Base-by-base conservation (phyloP, 2,797 vertebrate genomes). In the Scolopax rusticola region DNA sequence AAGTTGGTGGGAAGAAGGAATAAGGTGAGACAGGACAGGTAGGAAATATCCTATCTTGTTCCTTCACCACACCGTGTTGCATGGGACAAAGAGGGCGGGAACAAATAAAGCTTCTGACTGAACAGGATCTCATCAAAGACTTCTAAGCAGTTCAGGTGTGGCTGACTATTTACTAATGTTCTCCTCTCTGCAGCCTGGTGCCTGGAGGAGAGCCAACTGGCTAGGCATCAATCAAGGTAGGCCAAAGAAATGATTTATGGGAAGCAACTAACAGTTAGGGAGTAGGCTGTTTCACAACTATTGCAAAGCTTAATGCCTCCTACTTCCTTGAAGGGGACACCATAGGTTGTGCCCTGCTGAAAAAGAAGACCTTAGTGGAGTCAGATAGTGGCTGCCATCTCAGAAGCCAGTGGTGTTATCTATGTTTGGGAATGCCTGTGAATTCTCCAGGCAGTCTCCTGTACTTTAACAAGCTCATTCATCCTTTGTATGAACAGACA, bases 91-190 rank as follows among this genome's bases (percentile, higher is more conserved):
- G 63, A 10, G 21, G 93, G 93, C 7, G 0, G 90, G 80, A 95
- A 64, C 79, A 67, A 94, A 91, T 61, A 53, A 76, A 84, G 12
- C 47, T 89, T 90, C 95, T 95, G 95, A 93, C 95, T 89, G 88
- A 97, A 95, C 92, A 96, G 93, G 95, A 95, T 96, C 61, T 64
- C 77, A 76, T 91, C 87, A 82, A 95, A 92, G 83, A 82, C 78
- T 89, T 83, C 71, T 82, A 83, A 82, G 82, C 83, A 33, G 86
- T 45, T 69, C 82, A 95, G 93, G 93, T 43, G 95, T 95, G 91
- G 80, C 68, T 91, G 84, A 50, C 50, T 96, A 84, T 91, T 87
- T 94, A 93, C 60, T 92, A 79, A 43, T 17, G 7, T 87, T 93
- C 78, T 93, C 74, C 1, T 93, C 78, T 93, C 68, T 0, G 0